Evolutionary conservation across 2,113 vertebrate species (phyloP), one percentile per base, ranked within the genome.

Genomic region (Melanerpes aurifrons): DNA sequence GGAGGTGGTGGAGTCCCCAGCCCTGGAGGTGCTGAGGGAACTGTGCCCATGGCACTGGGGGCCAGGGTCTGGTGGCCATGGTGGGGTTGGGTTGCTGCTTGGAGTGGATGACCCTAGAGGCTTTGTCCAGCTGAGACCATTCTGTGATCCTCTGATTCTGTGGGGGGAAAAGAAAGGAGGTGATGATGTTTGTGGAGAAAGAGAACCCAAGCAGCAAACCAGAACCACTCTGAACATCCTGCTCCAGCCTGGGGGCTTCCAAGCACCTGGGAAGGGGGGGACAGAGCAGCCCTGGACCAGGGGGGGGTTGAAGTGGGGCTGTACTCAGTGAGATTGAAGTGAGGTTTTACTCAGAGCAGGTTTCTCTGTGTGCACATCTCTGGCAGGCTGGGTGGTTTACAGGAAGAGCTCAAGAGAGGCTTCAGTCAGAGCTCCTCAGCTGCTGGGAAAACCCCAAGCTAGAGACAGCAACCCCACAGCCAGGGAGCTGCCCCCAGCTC

Each of bases 281-380:
- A 37, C 15, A 50, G 74, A 74, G 1, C 62, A 73, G 40, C 31
- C 32, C 32, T 25, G 69, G 54, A 28, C 67, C 54, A 68, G 32
- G 83, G 31, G 45, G 15, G 0, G 0, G 18, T 56, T 19, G 3
- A 57, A 53, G 77, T 3, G 19, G 2, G 0, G 1, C 35, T 32
- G 43, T 47, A 29, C 4, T 63, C 58, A 13, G 43, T 50, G 15
- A 0, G 0, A 19, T 59, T 19, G 3, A 53, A 53, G 77, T 3
- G 19, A 2, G 0, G 1, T 40, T 32, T 43, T 50, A 26, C 4
- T 59, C 58, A 13, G 57, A 26, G 67, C 2, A 20, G 32, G 11
- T 74, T 21, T 10, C 7, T 3, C 21, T 28, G 43, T 14, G 6
- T 1, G 2, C 8, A 22, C 10, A 2, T 25, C 31, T 68, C 47